A percentile compares a stretch with the other conserved stretches of the same genome.
Conservation (phyloP, 2,888 invertebrate species). For the Stenichneumon culpator region DNA sequence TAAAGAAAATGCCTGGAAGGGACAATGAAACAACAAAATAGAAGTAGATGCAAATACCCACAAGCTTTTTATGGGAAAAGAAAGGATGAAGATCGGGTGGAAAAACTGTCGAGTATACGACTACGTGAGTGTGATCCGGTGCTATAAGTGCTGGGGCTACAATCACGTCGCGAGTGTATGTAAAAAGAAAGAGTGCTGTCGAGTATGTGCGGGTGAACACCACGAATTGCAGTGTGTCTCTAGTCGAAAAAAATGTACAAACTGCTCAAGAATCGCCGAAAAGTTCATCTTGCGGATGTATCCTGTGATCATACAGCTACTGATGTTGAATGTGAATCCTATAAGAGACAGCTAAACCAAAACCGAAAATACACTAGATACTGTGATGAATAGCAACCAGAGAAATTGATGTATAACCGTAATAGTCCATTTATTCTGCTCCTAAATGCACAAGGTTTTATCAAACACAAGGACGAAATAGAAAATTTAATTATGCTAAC, state of each 20-base stretch:
- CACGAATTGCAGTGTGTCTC: not conserved
- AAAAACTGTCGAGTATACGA: no score
- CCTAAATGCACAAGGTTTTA: slow-evolving; percentile 23
- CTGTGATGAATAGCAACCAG: slow-evolving; percentile 21
- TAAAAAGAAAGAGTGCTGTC: not conserved
- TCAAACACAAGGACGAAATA: slow-evolving; percentile 17
- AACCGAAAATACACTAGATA: slow-evolving; percentile 7
- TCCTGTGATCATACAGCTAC: slow-evolving; percentile 17
- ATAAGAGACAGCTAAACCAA: not conserved
- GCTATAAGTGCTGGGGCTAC: slow-evolving; percentile 41
- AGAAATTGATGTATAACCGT: not conserved
- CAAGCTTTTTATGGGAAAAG: no score
- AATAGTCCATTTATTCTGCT: not conserved
- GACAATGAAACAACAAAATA: no score
- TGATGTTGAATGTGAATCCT: slow-evolving; percentile 4
- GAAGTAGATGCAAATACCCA: no score
- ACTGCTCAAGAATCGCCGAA: not conserved
- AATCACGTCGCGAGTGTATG: slow-evolving; percentile 15
- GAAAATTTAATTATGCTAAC: not conserved
- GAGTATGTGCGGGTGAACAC: slow-evolving; percentile 5
- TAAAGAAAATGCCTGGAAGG: no score
- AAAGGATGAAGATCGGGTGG: no score
- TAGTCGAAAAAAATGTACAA: not conserved
- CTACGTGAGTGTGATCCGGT: slow-evolving; percentile 16
- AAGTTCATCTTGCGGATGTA: not conserved